Percentiles rank a stretch among this genome's conserved stretches.
These are phyloP conservation scores for Drosophila quasianomalipes DNA, from an alignment of 2,888 invertebrate genomes.

Conservation along the genomic window DNA sequence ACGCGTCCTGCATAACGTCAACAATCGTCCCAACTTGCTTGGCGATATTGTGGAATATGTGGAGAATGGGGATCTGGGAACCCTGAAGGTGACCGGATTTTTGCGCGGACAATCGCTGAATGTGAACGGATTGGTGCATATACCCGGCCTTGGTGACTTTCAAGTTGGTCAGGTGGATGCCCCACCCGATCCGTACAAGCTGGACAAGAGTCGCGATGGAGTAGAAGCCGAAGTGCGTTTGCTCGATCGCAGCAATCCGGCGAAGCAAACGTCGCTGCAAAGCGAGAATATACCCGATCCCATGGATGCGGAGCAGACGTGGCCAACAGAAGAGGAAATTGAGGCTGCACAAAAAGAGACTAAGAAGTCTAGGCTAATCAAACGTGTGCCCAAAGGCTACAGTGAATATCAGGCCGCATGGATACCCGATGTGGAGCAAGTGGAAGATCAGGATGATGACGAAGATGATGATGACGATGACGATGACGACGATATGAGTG, in stretches of 20 bases:
- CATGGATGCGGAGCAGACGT: slow-evolving; percentile 98
- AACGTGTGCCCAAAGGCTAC: slow-evolving; percentile 96
- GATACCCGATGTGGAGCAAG: slow-evolving; percentile 91
- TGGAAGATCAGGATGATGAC: slow-evolving; percentile 86
- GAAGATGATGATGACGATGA: slow-evolving; percentile 83
- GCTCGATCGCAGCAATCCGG: slow-evolving; percentile 88
- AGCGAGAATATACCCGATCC: slow-evolving; percentile 94
- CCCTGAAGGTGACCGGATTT: slow-evolving; percentile 94
- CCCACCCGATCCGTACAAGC: slow-evolving; percentile 89
- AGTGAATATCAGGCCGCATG: slow-evolving; percentile 98
- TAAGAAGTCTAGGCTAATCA: slow-evolving; percentile 90
- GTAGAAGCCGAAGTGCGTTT: slow-evolving; percentile 83
- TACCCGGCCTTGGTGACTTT: slow-evolving; percentile 97
- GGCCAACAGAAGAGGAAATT: slow-evolving; percentile 97
- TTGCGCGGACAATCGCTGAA: slow-evolving; percentile 93
- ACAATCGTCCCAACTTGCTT: slow-evolving; percentile 93
- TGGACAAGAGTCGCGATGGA: slow-evolving; percentile 85
- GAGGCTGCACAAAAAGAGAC: slow-evolving; percentile 88
- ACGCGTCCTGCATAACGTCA: slow-evolving; percentile 90
- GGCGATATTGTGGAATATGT: slow-evolving; percentile 92
- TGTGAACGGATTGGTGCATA: slow-evolving; percentile 95
- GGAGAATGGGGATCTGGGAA: slow-evolving; percentile 87
- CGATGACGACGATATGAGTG: slow-evolving; percentile 59
- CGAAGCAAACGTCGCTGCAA: slow-evolving; percentile 90
- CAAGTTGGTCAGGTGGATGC: slow-evolving; percentile 94